These are phyloP conservation scores for Orthosia gracilis DNA, from an alignment of 2,888 invertebrate species.

Conservation along the genomic window DNA sequence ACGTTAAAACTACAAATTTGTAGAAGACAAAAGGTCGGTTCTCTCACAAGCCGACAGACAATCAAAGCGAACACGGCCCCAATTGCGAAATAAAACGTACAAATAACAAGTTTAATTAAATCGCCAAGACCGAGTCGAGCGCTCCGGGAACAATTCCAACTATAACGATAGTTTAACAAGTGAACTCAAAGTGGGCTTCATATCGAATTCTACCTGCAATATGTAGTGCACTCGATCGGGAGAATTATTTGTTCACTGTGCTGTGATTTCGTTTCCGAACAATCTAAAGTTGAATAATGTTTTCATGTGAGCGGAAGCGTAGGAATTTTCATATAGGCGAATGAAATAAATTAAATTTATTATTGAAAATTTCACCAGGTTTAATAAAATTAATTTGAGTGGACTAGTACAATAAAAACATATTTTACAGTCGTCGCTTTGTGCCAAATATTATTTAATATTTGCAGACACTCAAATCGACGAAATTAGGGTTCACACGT, in stretches of 20 bases:
- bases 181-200: slow-evolving; percentile 86
- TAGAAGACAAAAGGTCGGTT: slow-evolving; percentile 78
- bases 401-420: slow-evolving; percentile 30
- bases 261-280: slow-evolving; percentile 66
- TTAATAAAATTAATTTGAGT: slow-evolving; percentile 36
- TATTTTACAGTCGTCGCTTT: slow-evolving; percentile 10
- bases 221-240: slow-evolving; percentile 79
- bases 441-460: slow-evolving; percentile 53
- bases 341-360: slow-evolving; percentile 24
- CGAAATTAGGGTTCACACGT: background rate
- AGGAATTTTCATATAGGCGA: slow-evolving; percentile 35
- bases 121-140: slow-evolving; percentile 82
- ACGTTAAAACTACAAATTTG: slow-evolving; percentile 67
- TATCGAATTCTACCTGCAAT: slow-evolving; percentile 82
- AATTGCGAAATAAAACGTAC: slow-evolving; percentile 89
- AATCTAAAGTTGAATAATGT: slow-evolving; percentile 58
- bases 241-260: slow-evolving; percentile 75
- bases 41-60: slow-evolving; percentile 80
- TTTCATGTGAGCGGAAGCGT: slow-evolving; percentile 23
- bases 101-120: slow-evolving; percentile 91
- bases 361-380: slow-evolving; percentile 33
- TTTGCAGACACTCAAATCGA: background rate
- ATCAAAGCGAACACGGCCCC: slow-evolving; percentile 85
- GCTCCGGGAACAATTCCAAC: slow-evolving; percentile 83
- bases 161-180: slow-evolving; percentile 88